These are phyloP conservation scores for Eupleurogrammus muticus DNA, from an alignment of 2,797 vertebrate species.

Conservation along the genomic window DNA sequence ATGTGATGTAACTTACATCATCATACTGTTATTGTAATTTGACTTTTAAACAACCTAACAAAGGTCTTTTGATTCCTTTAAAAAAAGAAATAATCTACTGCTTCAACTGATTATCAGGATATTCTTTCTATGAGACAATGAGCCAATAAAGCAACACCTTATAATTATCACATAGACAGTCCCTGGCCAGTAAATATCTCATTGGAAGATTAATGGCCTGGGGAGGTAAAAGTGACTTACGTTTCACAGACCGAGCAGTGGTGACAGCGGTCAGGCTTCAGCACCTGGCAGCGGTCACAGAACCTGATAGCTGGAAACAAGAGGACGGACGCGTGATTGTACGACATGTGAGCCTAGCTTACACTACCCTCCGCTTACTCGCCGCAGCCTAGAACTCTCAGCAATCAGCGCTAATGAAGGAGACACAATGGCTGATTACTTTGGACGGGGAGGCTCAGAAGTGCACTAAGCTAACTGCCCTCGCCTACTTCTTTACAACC, in stretches of 20 bases:
- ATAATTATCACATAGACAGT: constrained; percentile 66
- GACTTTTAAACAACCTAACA: neutral
- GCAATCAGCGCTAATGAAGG: constrained; percentile 76
- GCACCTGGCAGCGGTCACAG: constrained; percentile 96
- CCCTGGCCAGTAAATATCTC: constrained; percentile 50
- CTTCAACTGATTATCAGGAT: constrained; percentile 48
- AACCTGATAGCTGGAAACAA: constrained; percentile 92
- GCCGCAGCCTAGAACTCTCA: constrained; percentile 56
- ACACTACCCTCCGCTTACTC: constrained; percentile 63
- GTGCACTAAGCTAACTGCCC: constrained; percentile 44
- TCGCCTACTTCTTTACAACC: constrained; percentile 46
- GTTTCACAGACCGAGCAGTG: constrained; percentile 97
- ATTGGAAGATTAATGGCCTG: constrained; percentile 52
- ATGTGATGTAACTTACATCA: neutral
- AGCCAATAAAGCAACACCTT: constrained; percentile 54
- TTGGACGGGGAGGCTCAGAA: constrained; percentile 40
- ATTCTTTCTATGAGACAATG: constrained; percentile 23
- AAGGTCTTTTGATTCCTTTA: neutral
- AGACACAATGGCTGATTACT: constrained; percentile 61
- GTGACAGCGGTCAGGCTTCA: constrained; percentile 99
- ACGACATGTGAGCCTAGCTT: constrained; percentile 70
- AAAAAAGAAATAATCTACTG: constrained; percentile 10
- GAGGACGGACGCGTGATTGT: constrained; percentile 62
- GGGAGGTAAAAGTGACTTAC: constrained; percentile 86
- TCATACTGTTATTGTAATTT: neutral